phyloP scores from a whole-genome alignment of 2,797 vertebrate genomes.

The Lagodon rhomboides region DNA sequence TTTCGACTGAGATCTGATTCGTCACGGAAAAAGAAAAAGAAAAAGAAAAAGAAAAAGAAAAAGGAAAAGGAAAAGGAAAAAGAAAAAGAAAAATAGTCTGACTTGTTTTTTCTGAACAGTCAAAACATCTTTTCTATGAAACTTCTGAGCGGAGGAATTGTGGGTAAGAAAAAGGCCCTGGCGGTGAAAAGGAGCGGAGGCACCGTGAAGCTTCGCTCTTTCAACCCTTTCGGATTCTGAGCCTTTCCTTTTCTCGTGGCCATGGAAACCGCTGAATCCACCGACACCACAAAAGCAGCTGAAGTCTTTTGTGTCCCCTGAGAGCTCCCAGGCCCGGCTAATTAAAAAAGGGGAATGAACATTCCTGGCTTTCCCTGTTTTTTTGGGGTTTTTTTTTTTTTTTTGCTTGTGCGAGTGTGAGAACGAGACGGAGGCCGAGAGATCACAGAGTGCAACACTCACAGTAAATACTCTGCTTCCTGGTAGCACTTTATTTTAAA shows the following conservation, averaged over 20 bases:
- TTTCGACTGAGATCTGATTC: neutral
- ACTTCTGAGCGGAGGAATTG: slow-evolving; percentile 26
- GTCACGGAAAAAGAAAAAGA: neutral
- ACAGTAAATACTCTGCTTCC: neutral
- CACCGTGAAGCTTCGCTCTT: slow-evolving; percentile 63
- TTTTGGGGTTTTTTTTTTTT: too few relatives aligned
- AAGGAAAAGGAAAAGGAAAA: neutral
- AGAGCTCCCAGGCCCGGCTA: slow-evolving; percentile 67
- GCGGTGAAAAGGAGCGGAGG: slow-evolving; percentile 51
- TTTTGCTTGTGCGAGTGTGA: slow-evolving; percentile 27
- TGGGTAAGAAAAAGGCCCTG: slow-evolving; percentile 8
- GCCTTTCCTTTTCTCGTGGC: slow-evolving; percentile 63
- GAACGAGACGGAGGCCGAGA: slow-evolving; percentile 16
- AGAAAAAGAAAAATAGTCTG: neutral
- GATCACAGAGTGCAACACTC: slow-evolving; percentile 31
- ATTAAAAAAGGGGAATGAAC: slow-evolving; percentile 70
- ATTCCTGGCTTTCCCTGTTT: slow-evolving; percentile 60
- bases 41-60: neutral
- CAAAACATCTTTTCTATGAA: slow-evolving; percentile 45
- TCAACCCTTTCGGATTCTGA: slow-evolving; percentile 67
- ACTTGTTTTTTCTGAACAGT: neutral
- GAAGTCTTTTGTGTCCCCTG: slow-evolving; percentile 70
- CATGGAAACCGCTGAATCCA: slow-evolving; percentile 75
- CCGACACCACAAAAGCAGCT: slow-evolving; percentile 71
- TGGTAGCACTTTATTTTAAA: neutral